Conservation (phyloP, 2,797 vertebrate genomes). For the Pantherophis vulpinus region DNA sequence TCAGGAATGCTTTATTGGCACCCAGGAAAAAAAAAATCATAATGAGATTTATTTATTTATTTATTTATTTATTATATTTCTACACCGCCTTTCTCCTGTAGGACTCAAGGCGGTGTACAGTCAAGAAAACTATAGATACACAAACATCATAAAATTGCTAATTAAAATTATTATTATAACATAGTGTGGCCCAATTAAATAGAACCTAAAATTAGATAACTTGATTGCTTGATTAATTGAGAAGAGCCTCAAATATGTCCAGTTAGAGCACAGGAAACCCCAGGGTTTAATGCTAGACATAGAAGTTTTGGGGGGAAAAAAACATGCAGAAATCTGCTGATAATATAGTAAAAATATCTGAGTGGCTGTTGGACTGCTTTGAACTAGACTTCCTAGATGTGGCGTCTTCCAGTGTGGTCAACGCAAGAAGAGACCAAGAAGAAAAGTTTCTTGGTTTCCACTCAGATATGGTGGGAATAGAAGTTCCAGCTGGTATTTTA, state of each 20-base stretch:
- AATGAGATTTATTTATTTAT: background rate
- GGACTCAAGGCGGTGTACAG: too few relatives aligned
- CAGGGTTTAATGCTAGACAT: background rate
- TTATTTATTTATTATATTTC: too few relatives aligned
- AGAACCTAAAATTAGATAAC: too few relatives aligned
- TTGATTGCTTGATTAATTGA: background rate
- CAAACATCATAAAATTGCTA: too few relatives aligned
- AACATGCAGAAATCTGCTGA: background rate
- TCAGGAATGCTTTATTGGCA: background rate
- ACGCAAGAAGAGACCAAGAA: background rate
- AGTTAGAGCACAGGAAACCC: background rate
- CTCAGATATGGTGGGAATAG: background rate
- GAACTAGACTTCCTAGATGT: background rate
- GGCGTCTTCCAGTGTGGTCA: background rate
- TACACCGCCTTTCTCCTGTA: too few relatives aligned
- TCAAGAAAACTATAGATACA: too few relatives aligned
- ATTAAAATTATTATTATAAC: too few relatives aligned
- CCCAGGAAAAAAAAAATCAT: background rate
- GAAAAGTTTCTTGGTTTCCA: background rate
- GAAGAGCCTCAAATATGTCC: background rate
- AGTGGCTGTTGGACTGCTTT: background rate
- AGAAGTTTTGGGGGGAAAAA: background rate
- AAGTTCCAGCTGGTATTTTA: background rate
- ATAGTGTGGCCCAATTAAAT: too few relatives aligned
- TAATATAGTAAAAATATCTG: background rate